phyloP scores from a whole-genome alignment of 2,797 vertebrate species.

The Myotis planiceps region DNA sequence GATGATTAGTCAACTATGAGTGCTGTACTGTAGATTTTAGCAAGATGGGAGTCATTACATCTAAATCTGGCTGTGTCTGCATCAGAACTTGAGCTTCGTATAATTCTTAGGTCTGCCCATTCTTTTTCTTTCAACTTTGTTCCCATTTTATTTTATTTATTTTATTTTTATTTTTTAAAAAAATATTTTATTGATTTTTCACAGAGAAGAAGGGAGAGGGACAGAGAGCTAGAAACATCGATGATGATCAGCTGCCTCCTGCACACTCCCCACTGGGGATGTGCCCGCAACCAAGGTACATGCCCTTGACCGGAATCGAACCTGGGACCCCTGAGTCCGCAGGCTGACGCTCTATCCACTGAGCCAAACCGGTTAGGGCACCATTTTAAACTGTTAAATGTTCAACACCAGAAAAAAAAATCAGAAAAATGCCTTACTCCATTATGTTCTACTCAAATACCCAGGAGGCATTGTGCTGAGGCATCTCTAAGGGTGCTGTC shows the following conservation, averaged over 20 bases:
- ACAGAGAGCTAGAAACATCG: too few relatives aligned
- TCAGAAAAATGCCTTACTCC: background rate
- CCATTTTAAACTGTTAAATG: background rate
- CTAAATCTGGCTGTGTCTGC: background rate
- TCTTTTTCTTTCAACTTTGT: background rate
- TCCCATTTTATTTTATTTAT: too few relatives aligned
- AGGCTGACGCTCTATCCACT: too few relatives aligned
- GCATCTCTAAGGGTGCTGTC: background rate
- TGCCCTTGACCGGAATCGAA: too few relatives aligned
- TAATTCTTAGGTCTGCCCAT: background rate
- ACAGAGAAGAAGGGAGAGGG: too few relatives aligned
- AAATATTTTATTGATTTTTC: too few relatives aligned
- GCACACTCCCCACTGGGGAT: too few relatives aligned
- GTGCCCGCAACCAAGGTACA: too few relatives aligned
- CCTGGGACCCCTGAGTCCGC: too few relatives aligned
- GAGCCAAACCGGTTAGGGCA: too few relatives aligned
- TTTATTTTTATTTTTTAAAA: too few relatives aligned
- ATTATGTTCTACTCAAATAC: background rate
- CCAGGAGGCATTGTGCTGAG: background rate
- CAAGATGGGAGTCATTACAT: background rate
- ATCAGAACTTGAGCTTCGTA: background rate
- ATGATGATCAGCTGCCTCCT: too few relatives aligned
- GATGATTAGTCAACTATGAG: background rate
- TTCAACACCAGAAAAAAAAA: background rate
- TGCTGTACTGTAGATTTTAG: background rate